A percentile compares a stretch with the other conserved stretches of the same genome.
phyloP scores from a whole-genome alignment of 2,797 vertebrate genomes.

The Gorsachius magnificus region DNA sequence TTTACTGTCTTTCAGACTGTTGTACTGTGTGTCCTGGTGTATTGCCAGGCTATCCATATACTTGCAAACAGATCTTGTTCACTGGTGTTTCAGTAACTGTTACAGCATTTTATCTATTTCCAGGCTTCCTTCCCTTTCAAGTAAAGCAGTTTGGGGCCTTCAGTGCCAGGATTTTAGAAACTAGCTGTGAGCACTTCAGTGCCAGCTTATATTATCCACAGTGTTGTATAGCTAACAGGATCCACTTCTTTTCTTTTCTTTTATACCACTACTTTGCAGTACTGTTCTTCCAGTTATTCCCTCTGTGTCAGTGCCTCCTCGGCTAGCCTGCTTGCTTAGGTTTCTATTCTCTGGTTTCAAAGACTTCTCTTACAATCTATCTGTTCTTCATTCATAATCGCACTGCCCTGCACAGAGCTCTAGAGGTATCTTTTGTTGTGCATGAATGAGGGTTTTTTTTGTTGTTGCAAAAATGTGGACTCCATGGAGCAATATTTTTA shows the following conservation, averaged over 20 bases:
- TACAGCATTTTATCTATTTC: constrained; percentile 58
- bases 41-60: background rate
- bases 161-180: constrained; percentile 48
- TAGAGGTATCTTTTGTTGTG: constrained; percentile 27
- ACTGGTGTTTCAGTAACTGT: constrained; percentile 28
- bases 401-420: background rate
- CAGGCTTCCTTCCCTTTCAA: constrained; percentile 53
- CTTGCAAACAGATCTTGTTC: constrained; percentile 38
- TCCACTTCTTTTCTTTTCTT: constrained; percentile 45
- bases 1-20: background rate
- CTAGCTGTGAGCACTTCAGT: constrained; percentile 54
- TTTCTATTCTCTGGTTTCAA: constrained; percentile 64
- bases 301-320: constrained; percentile 38
- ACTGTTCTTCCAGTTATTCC: constrained; percentile 50
- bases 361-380: constrained; percentile 40
- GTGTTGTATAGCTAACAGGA: constrained; percentile 42
- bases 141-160: constrained; percentile 42
- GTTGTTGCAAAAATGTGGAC: constrained; percentile 20
- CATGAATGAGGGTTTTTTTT: constrained; percentile 21
- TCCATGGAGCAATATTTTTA: constrained; percentile 33
- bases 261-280: constrained; percentile 22
- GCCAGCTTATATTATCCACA: constrained; percentile 6
- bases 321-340: constrained; percentile 44
- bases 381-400: constrained; percentile 51
- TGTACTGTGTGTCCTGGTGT: background rate